Conservation (phyloP, 2,113 vertebrate genomes). For the Sphaerodactylus townsendi region DNA sequence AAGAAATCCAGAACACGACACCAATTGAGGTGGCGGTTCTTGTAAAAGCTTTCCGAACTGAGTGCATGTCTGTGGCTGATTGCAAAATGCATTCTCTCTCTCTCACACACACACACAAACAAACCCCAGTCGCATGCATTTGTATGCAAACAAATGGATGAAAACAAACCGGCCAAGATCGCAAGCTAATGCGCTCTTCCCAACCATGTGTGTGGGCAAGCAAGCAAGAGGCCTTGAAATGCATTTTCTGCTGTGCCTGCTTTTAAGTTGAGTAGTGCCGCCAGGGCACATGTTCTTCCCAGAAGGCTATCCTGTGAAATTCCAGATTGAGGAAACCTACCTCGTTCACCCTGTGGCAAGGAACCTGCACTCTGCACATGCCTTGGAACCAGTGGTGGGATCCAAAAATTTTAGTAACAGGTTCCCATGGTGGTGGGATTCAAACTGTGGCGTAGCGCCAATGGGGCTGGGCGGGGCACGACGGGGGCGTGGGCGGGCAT, state of each 20-base stretch:
- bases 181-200: background rate
- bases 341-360: background rate
- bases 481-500: no score
- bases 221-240: background rate
- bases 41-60: background rate
- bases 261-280: background rate
- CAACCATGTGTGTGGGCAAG: conserved; percentile 1
- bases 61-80: background rate
- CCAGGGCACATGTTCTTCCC: background rate
- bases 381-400: no score
- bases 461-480: no score
- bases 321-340: no score
- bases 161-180: background rate
- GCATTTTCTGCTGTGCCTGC: background rate
- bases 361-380: background rate
- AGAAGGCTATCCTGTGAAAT: background rate
- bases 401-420: no score
- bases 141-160: background rate
- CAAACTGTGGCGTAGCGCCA: no score
- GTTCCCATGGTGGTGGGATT: no score
- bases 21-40: background rate
- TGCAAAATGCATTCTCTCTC: no score
- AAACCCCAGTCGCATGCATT: background rate
- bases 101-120: no score
- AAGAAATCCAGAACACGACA: background rate